Evolutionary conservation across 2,797 vertebrate genomes (phyloP), one percentile per base, ranked within the genome.

Genomic region (Todus mexicanus): DNA sequence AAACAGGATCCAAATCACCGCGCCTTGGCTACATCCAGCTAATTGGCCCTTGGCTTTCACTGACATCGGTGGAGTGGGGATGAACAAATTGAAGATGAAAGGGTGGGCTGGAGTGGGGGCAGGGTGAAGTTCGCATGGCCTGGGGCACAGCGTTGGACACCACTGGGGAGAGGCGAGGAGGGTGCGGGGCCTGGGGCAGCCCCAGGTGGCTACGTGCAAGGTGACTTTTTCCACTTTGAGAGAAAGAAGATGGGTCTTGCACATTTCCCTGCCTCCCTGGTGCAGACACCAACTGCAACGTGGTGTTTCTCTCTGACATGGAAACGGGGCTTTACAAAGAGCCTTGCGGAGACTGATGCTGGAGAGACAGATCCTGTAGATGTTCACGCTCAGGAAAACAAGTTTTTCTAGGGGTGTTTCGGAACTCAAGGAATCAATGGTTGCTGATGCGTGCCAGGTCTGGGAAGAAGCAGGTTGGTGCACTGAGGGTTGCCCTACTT

Each of bases 21-120:
- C 61, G 14, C 42, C 48, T 68, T 91, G 90, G 90, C 90, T 84
- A 84, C 68, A 95, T 94, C 71, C 90, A 85, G 53, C 90, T 95
- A 93, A 95, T 90, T 92, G 86, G 84, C 38, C 75, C 84, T 89
- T 94, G 72, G 72, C 81, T 87, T 93, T 83, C 13, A 0, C 27
- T 85, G 94, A 87, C 86, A 90, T 83, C 42, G 26, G 0, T 26
- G 45, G 94, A 79, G 53, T 43, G 29, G 72, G 81, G 65, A 81
- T 94, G 95, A 94, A 54, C 65, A 94, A 96, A 95, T 87, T 65
- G 93, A 96, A 96, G 72, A 27, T 82, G 92, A 94, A 93, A 94
- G 80, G 74, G 56, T 53, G 68, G 77, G 73, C 38, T 25, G 63
- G 12, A 8, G 7, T 56, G 85, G 87, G 87, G 56, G 77, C 45